Evolutionary conservation across 2,113 vertebrate genomes (phyloP), one percentile per base, ranked within the genome.

Genomic region (Mugil cephalus): DNA sequence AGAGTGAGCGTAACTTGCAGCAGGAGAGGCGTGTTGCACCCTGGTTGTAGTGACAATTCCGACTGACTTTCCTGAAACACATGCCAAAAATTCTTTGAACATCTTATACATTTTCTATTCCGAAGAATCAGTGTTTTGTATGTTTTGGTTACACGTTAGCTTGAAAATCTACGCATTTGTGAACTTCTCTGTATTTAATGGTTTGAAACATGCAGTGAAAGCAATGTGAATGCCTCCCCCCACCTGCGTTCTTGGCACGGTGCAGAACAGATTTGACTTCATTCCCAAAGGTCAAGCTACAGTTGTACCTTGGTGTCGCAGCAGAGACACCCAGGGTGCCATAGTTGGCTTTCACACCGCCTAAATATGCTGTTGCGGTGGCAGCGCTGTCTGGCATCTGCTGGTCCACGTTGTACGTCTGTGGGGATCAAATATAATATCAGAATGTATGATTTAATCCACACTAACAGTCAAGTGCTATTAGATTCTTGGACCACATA

Each of bases 311-410:
- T 3, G 66, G 86, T 8, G 86, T 73, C 1, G 92, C 55, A 6
- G 95, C 94, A 12, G 70, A 90, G 54, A 95, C 77, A 7, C 95
- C 95, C 55, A 95, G 0, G 1, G 94, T 95, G 43, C 94, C 94
- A 0, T 94, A 95, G 78, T 94, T 95, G 3, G 93, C 93, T 80
- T 95, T 95, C 13, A 95, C 94, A 1, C 95, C 95, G 85, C 94
- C 95, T 14, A 88, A 78, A 69, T 95, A 95, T 0, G 95, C 95
- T 1, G 95, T 95, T 48, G 91, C 94, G 24, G 95, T 95, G 13
- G 86, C 94, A 6, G 95, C 95, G 17, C 95, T 95, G 82, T 95
- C 95, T 12, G 95, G 94, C 92, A 94, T 94, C 87, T 95, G 95
- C 80, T 85, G 81, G 69, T 95, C 93, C 42, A 95, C 93, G 9